These are phyloP conservation scores for Xiphophorus maculatus DNA, from an alignment of 2,113 vertebrate genomes.

Conservation along the genomic window DNA sequence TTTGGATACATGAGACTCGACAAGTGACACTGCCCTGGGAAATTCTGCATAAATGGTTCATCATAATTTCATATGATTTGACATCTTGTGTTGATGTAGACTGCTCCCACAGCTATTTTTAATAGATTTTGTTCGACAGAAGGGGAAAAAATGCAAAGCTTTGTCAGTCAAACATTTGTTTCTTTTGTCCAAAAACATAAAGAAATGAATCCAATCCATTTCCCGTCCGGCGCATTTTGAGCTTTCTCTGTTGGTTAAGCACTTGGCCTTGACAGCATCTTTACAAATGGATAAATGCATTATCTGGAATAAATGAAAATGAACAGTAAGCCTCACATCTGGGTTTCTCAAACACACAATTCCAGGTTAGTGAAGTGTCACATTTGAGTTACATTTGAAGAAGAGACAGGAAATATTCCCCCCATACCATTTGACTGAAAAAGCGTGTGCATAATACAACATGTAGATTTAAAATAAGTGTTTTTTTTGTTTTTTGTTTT, in stretches of 20 bases:
- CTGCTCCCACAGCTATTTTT: conserved; percentile 19
- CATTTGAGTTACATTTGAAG: conserved; percentile 29
- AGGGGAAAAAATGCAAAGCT: conserved; percentile 36
- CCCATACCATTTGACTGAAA: neutral
- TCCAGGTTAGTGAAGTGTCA: conserved; percentile 30
- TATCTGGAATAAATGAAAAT: conserved; percentile 63
- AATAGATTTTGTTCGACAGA: conserved; percentile 43
- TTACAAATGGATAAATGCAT: conserved; percentile 54
- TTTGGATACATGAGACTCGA: conserved; percentile 28
- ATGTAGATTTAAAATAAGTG: neutral
- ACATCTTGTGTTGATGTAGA: conserved; percentile 26
- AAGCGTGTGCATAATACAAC: neutral
- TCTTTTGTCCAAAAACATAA: neutral
- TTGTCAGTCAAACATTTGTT: conserved; percentile 9
- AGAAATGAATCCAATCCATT: neutral
- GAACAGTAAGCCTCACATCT: conserved; percentile 52
- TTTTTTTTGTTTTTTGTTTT: neutral
- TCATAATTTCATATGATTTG: conserved; percentile 1
- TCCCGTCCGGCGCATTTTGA: conserved; percentile 40
- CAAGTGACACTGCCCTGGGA: conserved; percentile 33
- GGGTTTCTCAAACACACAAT: conserved; percentile 25
- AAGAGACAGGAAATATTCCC: conserved; percentile 18
- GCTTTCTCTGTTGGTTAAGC: conserved; percentile 33
- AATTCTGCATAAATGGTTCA: conserved; percentile 6
- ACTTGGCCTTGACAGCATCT: conserved; percentile 35